Evolutionary conservation across 1,140 invertebrate genomes (phyloP).

Genomic region (Papilio polytes): DNA sequence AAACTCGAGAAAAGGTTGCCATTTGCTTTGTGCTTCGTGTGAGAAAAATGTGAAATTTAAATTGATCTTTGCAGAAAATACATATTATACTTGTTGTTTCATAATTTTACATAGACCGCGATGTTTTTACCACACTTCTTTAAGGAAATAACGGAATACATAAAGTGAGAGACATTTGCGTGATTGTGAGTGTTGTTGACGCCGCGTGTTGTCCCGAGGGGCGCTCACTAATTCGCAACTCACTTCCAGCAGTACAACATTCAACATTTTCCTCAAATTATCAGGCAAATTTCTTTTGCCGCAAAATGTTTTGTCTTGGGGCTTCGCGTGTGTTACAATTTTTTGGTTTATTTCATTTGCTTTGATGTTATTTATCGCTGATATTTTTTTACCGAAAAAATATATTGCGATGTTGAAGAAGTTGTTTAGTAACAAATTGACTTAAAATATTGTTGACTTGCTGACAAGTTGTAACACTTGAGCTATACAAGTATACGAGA

Average conservation of each 20-base stretch:
- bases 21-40: neutral
- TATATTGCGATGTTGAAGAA: neutral
- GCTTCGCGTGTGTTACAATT: neutral
- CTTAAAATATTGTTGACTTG: neutral
- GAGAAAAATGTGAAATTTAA: neutral
- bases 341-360: neutral
- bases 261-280: constrained; percentile 37
- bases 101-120: neutral
- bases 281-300: constrained; percentile 28
- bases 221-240: constrained; percentile 26
- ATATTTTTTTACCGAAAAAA: neutral
- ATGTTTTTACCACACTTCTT: neutral
- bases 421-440: neutral
- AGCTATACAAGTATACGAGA: neutral
- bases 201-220: constrained; percentile 19
- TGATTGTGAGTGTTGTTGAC: neutral
- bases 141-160: neutral
- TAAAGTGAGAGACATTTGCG: neutral
- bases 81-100: neutral
- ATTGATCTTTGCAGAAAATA: neutral
- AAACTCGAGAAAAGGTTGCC: neutral
- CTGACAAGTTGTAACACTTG: neutral
- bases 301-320: constrained; percentile 27
- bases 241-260: constrained; percentile 30
- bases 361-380: neutral